Evolutionary conservation across 2,113 vertebrate genomes (phyloP).

Genomic region (Stegastes partitus): DNA sequence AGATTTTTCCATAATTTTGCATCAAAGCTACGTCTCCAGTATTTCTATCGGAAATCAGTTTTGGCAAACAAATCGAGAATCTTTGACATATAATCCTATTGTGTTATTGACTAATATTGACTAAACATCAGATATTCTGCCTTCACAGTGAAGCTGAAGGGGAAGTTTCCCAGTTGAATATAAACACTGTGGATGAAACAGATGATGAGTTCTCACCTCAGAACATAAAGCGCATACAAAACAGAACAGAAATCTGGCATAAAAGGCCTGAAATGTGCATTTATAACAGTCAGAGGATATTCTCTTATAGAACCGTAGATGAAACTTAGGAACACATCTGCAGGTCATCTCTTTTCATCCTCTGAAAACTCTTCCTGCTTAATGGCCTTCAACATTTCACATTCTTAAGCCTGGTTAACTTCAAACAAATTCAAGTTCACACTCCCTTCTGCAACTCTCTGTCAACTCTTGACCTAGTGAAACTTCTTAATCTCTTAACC

Average conservation of each 20-base stretch:
- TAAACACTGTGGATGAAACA: neutral
- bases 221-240: conserved; percentile 1
- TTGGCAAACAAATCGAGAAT: neutral
- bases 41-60: neutral
- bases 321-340: neutral
- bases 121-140: neutral
- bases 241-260: neutral
- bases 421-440: conserved; percentile 33
- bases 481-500: conserved; percentile 65
- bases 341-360: conserved; percentile 21
- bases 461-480: conserved; percentile 53
- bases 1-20: neutral
- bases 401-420: conserved; percentile 11
- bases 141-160: neutral
- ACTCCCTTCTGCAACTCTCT: conserved; percentile 26
- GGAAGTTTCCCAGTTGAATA: neutral
- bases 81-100: neutral
- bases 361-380: conserved; percentile 18
- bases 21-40: neutral
- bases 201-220: conserved; percentile 15
- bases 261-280: conserved; percentile 10
- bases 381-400: conserved; percentile 16
- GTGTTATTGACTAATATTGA: neutral
- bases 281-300: conserved; percentile 7
- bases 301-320: neutral